phyloP scores from a whole-genome alignment of 2,113 vertebrate species.

The Nanorana parkeri region DNA sequence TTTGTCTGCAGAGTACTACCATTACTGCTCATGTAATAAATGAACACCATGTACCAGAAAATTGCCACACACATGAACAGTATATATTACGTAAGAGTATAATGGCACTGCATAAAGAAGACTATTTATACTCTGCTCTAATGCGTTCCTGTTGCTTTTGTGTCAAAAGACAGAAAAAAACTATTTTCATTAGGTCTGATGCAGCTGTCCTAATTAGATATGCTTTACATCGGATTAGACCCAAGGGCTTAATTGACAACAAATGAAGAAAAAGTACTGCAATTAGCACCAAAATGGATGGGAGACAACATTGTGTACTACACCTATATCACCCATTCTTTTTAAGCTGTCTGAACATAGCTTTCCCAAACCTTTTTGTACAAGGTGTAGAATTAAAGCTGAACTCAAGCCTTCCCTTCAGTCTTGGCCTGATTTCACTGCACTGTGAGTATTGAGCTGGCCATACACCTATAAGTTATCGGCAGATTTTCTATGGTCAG shows the following conservation, averaged over 20 bases:
- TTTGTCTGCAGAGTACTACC: too few relatives aligned
- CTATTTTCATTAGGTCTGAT: conserved; percentile 29
- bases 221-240: conserved; percentile 13
- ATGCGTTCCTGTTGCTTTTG: conserved; percentile 21
- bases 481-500: too few relatives aligned
- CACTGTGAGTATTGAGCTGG: too few relatives aligned
- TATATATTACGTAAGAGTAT: conserved; percentile 14
- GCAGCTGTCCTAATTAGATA: conserved; percentile 29
- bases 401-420: too few relatives aligned
- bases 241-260: conserved; percentile 36
- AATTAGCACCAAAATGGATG: conserved; percentile 17
- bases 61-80: neutral
- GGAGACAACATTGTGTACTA: neutral
- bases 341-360: neutral
- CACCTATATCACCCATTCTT: neutral
- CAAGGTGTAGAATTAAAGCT: too few relatives aligned
- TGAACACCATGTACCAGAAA: neutral
- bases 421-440: too few relatives aligned
- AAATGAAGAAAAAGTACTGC: conserved; percentile 45
- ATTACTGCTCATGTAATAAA: neutral
- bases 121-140: conserved; percentile 29
- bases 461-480: too few relatives aligned
- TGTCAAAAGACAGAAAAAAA: conserved; percentile 8
- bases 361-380: too few relatives aligned
- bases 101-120: conserved; percentile 14